Base-by-base conservation (phyloP, 2,797 vertebrate species). In the Brachyrhaphis roseni region DNA sequence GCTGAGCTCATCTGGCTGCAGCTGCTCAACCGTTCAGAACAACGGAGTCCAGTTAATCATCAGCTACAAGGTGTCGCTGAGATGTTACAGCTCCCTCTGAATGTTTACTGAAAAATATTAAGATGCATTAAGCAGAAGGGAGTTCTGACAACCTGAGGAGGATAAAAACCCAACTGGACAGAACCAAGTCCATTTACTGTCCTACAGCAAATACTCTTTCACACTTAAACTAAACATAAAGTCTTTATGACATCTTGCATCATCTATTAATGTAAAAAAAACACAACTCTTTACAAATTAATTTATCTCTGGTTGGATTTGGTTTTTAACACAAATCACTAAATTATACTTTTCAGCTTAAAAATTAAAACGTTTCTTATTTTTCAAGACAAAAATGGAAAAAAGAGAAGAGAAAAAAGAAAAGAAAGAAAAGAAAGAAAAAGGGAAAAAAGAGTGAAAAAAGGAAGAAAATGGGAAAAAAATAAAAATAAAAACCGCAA, bases 1-100 rank as follows among this genome's bases (percentile, higher is more conserved):
- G 73, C 26, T 75, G n/a, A 76, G 57, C 57, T 76, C 75, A 76
- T 64, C 75, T 20, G 57, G 39, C 31, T 20, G 46, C 62, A 36
- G 31, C 46, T 18, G 51, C 41, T 70, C 39, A n/a, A 43, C 23
- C 39, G 11, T 41, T 41, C 36, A 68, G 64, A 68, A 41, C 64
- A 68, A 68, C 64, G 18, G 20, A 13, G 23, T n/a, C 66, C 66
- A 70, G 66, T 70, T 70, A 43, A 70, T 70, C 66, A 70, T 70
- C 66, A 43, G 39, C 10, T 26, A 20, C 59, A 26, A 41, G 66
- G 66, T 13, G 66, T n/a, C 2, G 11, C 23, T 43, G 39, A 70
- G 36, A 70, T n/a, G 23, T 15, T n/a, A 8, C 66, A 43, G 66
- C 23, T n/a, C 66, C 41, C 66, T n/a, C 39, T 15, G n/a, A n/a